Evolutionary conservation across 2,113 vertebrate species (phyloP).

Genomic region (Bubo scandiacus): DNA sequence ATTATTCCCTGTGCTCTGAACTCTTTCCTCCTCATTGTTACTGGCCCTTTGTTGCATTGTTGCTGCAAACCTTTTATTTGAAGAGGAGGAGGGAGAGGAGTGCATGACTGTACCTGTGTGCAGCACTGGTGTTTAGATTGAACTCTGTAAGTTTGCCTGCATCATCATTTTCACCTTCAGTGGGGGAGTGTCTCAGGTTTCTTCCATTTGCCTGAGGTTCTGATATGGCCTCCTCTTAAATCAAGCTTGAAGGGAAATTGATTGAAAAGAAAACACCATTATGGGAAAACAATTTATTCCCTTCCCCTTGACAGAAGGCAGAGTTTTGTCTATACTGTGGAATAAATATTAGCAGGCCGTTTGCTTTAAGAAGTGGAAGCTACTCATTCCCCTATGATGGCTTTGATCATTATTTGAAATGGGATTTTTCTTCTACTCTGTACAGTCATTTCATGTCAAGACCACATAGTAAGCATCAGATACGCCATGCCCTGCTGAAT

Average conservation of each 20-base stretch:
- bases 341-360: conserved; percentile 75
- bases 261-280: conserved; percentile 78
- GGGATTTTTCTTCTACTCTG: not conserved
- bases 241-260: conserved; percentile 80
- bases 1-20: not conserved
- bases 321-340: conserved; percentile 71
- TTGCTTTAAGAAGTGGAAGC: conserved; percentile 65
- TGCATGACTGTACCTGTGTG: not conserved
- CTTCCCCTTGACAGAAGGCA: conserved; percentile 70
- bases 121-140: not conserved
- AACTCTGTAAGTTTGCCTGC: conserved; percentile 39
- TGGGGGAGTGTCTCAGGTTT: conserved; percentile 55
- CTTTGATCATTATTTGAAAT: conserved; percentile 54
- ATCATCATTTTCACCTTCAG: conserved; percentile 68
- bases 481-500: not conserved
- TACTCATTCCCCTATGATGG: conserved; percentile 3
- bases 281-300: conserved; percentile 77
- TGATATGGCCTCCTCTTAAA: conserved; percentile 73
- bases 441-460: not conserved
- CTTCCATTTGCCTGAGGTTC: conserved; percentile 39
- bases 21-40: not conserved
- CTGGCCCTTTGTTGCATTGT: not conserved
- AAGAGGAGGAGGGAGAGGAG: conserved; percentile 4
- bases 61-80: conserved; percentile 16
- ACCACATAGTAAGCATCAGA: not conserved